phyloP scores from a whole-genome alignment of 2,888 invertebrate species.

The Trachelus troglodyta region DNA sequence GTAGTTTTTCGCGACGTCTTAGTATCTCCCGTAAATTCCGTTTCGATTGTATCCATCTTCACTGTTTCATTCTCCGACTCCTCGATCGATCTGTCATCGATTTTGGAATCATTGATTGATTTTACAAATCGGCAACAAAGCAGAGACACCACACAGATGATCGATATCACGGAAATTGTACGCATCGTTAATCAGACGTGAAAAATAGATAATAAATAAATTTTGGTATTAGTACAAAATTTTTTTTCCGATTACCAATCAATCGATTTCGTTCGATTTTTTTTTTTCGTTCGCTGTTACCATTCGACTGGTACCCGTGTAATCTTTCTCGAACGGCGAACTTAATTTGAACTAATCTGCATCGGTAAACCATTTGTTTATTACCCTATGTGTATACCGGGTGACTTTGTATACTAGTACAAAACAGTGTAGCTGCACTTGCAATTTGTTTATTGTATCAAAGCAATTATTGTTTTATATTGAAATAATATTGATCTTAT shows the following conservation, averaged over 20 bases:
- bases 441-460: no score
- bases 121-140: neutral
- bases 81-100: neutral
- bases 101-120: neutral
- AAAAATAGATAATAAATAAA: neutral
- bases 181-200: neutral
- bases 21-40: neutral
- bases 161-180: neutral
- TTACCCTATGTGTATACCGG: neutral
- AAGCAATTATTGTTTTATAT: no score
- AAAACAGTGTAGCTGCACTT: neutral
- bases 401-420: neutral
- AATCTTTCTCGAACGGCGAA: constrained; percentile 8
- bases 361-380: constrained; percentile 29
- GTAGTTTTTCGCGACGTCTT: neutral
- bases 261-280: neutral
- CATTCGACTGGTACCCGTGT: neutral
- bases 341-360: constrained; percentile 30
- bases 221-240: neutral
- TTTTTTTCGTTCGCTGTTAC: neutral
- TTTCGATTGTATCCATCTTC: neutral
- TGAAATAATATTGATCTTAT: no score
- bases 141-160: neutral
- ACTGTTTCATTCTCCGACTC: neutral
- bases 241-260: neutral